A percentile compares a stretch with the other conserved stretches of the same genome.
phyloP scores from a whole-genome alignment of 2,888 invertebrate species.

The Neoascia interrupta region DNA sequence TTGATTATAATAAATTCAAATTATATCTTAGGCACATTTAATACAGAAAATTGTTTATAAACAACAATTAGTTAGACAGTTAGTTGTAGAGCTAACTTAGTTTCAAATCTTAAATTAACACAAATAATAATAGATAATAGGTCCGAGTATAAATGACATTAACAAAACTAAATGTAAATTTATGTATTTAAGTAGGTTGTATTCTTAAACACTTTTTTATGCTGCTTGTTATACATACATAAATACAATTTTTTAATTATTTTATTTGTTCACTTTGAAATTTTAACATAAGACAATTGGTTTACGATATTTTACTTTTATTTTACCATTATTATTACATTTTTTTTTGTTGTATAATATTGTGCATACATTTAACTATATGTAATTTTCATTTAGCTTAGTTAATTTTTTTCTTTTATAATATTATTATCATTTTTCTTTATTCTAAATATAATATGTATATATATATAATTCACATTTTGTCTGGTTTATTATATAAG shows the following conservation, averaged over 20 bases:
- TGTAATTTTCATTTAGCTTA: conserved; percentile 27
- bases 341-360: conserved; percentile 55
- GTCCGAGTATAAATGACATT: conserved; percentile 14
- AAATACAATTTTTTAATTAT: conserved; percentile 6
- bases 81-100: conserved; percentile 38
- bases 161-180: conserved; percentile 21
- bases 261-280: conserved; percentile 1
- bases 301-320: conserved; percentile 34
- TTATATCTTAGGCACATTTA: conserved; percentile 76
- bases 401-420: conserved; percentile 42
- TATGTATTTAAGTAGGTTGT: background rate
- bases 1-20: conserved; percentile 60
- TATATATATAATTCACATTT: conserved; percentile 64
- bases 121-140: conserved; percentile 8
- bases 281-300: conserved; percentile 21
- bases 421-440: conserved; percentile 77
- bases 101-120: conserved; percentile 13
- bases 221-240: too few relatives aligned
- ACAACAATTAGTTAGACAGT: conserved; percentile 51
- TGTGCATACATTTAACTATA: conserved; percentile 67
- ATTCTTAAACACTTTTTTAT: too few relatives aligned
- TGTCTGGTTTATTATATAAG: conserved; percentile 64
- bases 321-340: conserved; percentile 45
- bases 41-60: conserved; percentile 71
- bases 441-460: conserved; percentile 72